A percentile compares a stretch with the other conserved stretches of the same genome.
phyloP scores from a whole-genome alignment of 2,888 invertebrate species.

The Diaphora mendica region DNA sequence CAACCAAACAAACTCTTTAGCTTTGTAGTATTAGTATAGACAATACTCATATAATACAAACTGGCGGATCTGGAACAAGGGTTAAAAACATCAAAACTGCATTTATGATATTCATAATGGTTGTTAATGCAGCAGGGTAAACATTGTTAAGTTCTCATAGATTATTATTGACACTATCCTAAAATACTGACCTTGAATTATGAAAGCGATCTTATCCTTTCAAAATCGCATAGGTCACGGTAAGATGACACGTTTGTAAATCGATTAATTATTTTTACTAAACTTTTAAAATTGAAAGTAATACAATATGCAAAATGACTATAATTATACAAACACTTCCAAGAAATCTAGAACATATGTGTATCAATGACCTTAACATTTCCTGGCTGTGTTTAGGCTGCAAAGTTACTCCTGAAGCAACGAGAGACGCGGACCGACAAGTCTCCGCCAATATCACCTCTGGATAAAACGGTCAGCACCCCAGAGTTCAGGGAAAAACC shows the following conservation, averaged over 20 bases:
- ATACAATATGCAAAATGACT: neutral
- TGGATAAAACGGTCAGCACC: slow-evolving; percentile 59
- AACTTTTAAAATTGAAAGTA: neutral
- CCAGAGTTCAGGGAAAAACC: slow-evolving; percentile 51
- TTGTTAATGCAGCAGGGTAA: neutral
- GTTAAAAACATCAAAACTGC: neutral
- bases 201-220: neutral
- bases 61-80: neutral
- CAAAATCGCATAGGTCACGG: slow-evolving; percentile 13
- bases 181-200: neutral
- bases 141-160: neutral
- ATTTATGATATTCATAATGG: neutral
- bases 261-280: neutral
- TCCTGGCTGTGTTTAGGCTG: slow-evolving; percentile 42
- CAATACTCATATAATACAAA: neutral
- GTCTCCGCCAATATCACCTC: slow-evolving; percentile 37
- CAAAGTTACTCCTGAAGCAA: slow-evolving; percentile 50
- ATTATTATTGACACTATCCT: neutral
- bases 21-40: neutral
- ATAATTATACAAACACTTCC: neutral
- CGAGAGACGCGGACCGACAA: slow-evolving; percentile 40
- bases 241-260: slow-evolving; percentile 5
- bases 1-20: too few relatives aligned
- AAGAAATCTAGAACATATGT: neutral
- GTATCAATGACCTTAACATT: neutral